A percentile compares a stretch with the other conserved stretches of the same genome.
Conservation (phyloP, 2,888 invertebrate species). For the Lepidocyrtinus sp. region DNA sequence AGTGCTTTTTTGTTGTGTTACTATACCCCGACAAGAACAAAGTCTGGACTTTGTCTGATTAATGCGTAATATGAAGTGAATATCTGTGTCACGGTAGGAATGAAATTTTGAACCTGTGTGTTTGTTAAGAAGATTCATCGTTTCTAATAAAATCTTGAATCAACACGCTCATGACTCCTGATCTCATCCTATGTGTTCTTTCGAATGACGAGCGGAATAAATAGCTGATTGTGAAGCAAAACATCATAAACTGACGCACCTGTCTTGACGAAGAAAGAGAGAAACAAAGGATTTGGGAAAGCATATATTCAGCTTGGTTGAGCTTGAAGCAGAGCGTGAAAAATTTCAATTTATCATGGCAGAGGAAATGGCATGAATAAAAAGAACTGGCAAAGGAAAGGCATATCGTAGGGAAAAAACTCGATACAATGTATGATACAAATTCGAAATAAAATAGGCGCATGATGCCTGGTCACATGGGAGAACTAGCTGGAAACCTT, state of each 20-base stretch:
- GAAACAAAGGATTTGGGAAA: background rate
- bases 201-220: background rate
- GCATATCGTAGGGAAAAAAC: background rate
- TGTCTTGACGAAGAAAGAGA: background rate
- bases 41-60: background rate
- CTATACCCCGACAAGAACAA: too few relatives aligned
- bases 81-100: conserved; percentile 49
- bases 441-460: background rate
- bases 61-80: conserved; percentile 26
- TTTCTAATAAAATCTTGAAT: background rate
- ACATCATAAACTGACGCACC: background rate
- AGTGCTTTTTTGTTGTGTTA: too few relatives aligned
- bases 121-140: background rate
- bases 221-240: background rate
- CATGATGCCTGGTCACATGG: background rate
- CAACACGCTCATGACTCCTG: background rate
- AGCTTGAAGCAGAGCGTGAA: conserved; percentile 50
- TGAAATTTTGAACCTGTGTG: background rate
- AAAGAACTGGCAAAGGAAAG: background rate
- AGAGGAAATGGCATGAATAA: background rate
- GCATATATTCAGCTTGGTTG: conserved; percentile 36
- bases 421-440: background rate
- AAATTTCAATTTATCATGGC: conserved; percentile 55
- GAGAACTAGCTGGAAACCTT: background rate
- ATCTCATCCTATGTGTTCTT: too few relatives aligned